Percentiles rank a stretch among this genome's conserved stretches.
Conservation (phyloP, 2,113 vertebrate genomes). For the Grammomys surdaster region DNA sequence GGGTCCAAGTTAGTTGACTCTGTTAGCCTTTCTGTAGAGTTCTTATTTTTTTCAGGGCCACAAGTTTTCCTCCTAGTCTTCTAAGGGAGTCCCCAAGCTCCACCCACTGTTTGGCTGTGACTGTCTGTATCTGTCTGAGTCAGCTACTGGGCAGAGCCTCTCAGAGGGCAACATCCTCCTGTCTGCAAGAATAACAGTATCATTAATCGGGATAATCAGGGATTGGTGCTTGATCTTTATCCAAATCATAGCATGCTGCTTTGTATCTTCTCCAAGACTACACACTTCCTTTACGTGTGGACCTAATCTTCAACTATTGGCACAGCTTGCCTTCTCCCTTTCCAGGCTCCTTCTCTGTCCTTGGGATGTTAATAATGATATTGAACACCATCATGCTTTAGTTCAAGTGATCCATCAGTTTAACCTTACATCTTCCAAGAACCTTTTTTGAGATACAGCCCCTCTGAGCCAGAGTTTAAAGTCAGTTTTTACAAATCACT, state of each 20-base stretch:
- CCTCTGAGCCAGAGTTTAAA: conserved; percentile 66
- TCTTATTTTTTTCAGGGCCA: no score
- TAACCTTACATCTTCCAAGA: conserved; percentile 80
- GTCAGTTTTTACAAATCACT: conserved; percentile 81
- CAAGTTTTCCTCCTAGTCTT: no score
- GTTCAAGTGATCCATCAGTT: conserved; percentile 77
- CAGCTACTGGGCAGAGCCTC: no score
- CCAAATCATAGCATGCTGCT: neutral
- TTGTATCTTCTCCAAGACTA: neutral
- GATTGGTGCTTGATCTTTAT: neutral
- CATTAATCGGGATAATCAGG: no score
- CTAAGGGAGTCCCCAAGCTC: no score
- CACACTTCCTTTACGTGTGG: neutral
- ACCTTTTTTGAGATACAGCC: conserved; percentile 67
- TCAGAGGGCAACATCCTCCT: no score
- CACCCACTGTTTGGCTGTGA: no score
- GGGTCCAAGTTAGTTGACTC: no score
- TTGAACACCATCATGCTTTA: conserved; percentile 12
- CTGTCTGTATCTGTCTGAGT: no score
- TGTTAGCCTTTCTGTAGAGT: no score
- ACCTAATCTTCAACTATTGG: neutral
- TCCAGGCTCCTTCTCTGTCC: neutral
- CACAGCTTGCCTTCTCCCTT: neutral
- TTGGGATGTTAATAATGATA: conserved; percentile 40
- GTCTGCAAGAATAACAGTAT: no score